These are phyloP conservation scores for Sprattus sprattus DNA, from an alignment of 2,113 vertebrate genomes.

Conservation along the genomic window DNA sequence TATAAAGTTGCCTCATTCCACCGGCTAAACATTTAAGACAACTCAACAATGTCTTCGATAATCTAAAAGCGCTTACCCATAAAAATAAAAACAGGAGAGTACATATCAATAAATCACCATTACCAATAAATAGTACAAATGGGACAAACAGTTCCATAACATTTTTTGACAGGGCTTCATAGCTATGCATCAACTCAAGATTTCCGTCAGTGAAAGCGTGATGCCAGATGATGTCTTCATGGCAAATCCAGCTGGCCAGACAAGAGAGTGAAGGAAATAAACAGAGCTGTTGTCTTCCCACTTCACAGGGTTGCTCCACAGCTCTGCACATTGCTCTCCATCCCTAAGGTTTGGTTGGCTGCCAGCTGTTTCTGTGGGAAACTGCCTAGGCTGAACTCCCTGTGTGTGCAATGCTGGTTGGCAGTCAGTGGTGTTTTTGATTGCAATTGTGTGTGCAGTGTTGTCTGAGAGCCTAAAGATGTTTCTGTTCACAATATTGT, in stretches of 20 bases:
- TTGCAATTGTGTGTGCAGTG: neutral
- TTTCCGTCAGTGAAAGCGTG: neutral
- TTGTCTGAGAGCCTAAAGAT: too few relatives aligned
- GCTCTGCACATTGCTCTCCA: neutral
- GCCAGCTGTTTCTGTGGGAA: neutral
- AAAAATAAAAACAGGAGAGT: too few relatives aligned
- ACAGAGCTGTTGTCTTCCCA: neutral
- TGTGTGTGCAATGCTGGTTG: neutral
- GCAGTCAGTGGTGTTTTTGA: neutral
- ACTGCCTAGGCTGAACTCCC: neutral
- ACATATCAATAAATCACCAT: too few relatives aligned
- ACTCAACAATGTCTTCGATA: too few relatives aligned
- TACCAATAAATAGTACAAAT: too few relatives aligned
- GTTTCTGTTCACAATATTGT: neutral
- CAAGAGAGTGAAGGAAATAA: neutral
- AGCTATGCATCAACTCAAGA: neutral
- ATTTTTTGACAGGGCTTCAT: neutral
- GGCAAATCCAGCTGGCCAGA: neutral
- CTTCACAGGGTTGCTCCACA: neutral
- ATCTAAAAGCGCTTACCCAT: too few relatives aligned
- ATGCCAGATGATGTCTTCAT: neutral
- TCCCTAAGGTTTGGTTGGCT: neutral
- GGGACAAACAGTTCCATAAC: neutral
- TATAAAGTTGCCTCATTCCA: too few relatives aligned
- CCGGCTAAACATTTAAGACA: too few relatives aligned